phyloP scores from a whole-genome alignment of 2,888 invertebrate species.

The Drosophila mimetica region DNA sequence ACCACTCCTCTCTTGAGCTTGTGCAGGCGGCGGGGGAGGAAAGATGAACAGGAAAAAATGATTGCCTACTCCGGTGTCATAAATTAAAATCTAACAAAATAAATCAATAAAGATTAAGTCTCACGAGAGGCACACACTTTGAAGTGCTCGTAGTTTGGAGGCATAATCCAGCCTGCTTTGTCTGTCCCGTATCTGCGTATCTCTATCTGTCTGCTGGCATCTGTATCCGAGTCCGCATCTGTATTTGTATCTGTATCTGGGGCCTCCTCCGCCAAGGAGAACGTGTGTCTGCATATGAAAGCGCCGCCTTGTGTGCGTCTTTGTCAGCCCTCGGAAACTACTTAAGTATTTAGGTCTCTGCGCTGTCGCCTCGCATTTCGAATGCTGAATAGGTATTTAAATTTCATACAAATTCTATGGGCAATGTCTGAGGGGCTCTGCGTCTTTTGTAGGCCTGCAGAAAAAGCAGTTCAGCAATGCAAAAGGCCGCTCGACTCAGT shows the following conservation, averaged over 20 bases:
- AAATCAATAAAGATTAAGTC: conserved; percentile 84
- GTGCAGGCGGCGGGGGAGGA: background rate
- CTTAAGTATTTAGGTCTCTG: conserved; percentile 81
- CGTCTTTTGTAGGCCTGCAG: conserved; percentile 54
- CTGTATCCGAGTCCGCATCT: conserved; percentile 51
- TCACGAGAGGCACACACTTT: conserved; percentile 58
- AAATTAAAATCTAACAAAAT: conserved; percentile 82
- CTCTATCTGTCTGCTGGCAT: conserved; percentile 31
- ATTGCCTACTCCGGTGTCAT: conserved; percentile 79
- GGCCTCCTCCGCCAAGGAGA: conserved; percentile 58
- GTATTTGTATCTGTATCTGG: conserved; percentile 52
- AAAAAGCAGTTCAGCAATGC: conserved; percentile 71
- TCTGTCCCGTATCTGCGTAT: conserved; percentile 18
- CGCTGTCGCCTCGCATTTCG: conserved; percentile 79
- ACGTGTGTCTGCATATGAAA: conserved; percentile 73
- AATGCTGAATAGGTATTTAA: conserved; percentile 81
- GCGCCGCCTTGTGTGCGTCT: conserved; percentile 59
- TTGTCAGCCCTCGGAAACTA: conserved; percentile 71
- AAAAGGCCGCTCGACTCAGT: conserved; percentile 70
- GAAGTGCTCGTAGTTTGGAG: conserved; percentile 34
- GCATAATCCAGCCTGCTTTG: conserved; percentile 70
- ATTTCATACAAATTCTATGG: conserved; percentile 81
- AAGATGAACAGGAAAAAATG: conserved; percentile 47
- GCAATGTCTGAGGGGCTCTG: conserved; percentile 52
- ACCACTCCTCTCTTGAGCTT: background rate